Base-by-base conservation (phyloP, 2,888 invertebrate species). In the Parelbella ahira region DNA sequence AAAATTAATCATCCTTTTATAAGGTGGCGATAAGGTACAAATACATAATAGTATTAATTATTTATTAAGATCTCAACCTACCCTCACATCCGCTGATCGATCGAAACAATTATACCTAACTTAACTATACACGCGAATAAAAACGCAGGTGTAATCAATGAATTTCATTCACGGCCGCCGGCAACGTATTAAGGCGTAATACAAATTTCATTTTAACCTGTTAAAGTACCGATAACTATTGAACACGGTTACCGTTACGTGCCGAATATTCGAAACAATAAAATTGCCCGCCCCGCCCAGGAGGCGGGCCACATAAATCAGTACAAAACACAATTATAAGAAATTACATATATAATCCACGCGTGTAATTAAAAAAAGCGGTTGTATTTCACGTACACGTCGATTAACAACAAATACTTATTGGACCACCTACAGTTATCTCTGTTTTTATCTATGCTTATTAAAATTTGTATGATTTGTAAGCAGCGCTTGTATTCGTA, bases 321-420 rank as follows among this genome's bases (percentile, higher is more conserved):
- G 66, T 54, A 66, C 60, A 69, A 68, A 72, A 68, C 67, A 81
- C 77, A 81, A 82, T 84, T 80, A 82, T 64, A 68, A 59, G 63
- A 75, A 70, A 79, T 80, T 74, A 82, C 68, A 68, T 56, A 50
- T 55, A 54, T 15, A 27, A 20, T 19, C 25, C 38, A 34, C 56
- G 55, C 44, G 58, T 60, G 65, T 75, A 80, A 81, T 81, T 80
- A 79, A 78, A 74, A 69, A 51, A 75, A 69, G 50, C 60, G 68
- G 71, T 59, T 63, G 64, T 77, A 73, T 71, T 69, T 74, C 67
- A 73, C 60, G 55, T 56, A 63, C 49, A 64, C 71, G 75, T 78
- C 75, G 73, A 76, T 77, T 69, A 70, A 68, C 68, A 73, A 77
- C 75, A 73, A 80, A 79, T 74, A 30, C 18, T 7, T 19, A 74